Conservation (phyloP, 1,140 invertebrate species). For the Drosophila malerkotliana region DNA sequence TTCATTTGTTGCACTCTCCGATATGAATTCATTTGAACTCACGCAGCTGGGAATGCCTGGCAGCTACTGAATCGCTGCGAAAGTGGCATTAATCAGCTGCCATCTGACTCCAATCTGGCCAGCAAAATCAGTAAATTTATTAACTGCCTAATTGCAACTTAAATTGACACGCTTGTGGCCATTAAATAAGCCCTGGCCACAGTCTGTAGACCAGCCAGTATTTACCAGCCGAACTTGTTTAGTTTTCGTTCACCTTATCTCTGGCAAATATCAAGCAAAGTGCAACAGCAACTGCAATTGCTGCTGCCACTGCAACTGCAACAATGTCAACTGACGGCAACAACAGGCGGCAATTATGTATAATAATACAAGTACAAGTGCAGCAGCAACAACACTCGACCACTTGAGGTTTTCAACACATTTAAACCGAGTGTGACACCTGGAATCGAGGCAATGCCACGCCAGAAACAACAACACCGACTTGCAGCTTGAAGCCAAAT, state of each 20-base stretch:
- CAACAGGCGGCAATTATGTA: constrained; percentile 68
- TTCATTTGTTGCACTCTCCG: constrained; percentile 28
- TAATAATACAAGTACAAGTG: constrained; percentile 61
- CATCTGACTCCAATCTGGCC: constrained; percentile 20
- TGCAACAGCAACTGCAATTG: constrained; percentile 36
- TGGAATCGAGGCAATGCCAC: constrained; percentile 48
- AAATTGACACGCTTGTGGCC: constrained; percentile 62
- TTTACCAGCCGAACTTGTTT: constrained; percentile 23
- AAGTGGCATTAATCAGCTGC: constrained; percentile 48
- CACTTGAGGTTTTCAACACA: constrained; percentile 74
- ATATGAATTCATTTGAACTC: constrained; percentile 66
- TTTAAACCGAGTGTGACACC: constrained; percentile 70
- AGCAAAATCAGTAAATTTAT: constrained; percentile 59
- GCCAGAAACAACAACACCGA: constrained; percentile 1
- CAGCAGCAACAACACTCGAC: constrained; percentile 39
- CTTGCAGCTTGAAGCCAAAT: constrained; percentile 58
- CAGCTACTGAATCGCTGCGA: constrained; percentile 37
- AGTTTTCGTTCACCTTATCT: constrained; percentile 42
- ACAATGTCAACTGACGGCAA: constrained; percentile 39
- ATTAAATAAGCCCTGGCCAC: constrained; percentile 60
- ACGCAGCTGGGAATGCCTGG: constrained; percentile 18
- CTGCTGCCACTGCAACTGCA: constrained; percentile 46
- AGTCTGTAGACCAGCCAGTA: constrained; percentile 38
- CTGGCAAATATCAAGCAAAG: constrained; percentile 37
- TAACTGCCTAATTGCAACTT: constrained; percentile 66